Percentiles rank a stretch among this genome's conserved stretches.
Evolutionary conservation across 2,797 vertebrate species (phyloP).

Genomic region (Falco columbarius): DNA sequence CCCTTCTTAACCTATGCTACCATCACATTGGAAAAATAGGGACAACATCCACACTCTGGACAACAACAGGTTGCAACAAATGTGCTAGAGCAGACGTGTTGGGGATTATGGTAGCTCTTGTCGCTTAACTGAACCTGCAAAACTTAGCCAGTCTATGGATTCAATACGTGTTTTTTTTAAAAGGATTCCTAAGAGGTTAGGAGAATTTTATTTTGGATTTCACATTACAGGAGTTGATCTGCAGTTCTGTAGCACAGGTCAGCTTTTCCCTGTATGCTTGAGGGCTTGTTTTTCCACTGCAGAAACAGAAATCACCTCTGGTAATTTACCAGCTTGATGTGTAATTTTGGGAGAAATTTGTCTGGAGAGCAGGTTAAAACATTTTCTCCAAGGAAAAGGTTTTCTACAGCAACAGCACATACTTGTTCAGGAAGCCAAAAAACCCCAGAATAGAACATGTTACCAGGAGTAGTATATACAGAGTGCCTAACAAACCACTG

Average conservation of each 20-base stretch:
- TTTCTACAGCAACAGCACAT: neutral
- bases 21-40: accelerated
- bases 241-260: neutral
- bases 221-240: neutral
- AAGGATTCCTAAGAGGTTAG: neutral
- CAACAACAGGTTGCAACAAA: neutral
- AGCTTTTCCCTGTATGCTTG: neutral
- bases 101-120: neutral
- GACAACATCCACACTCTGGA: accelerated
- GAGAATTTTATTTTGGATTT: neutral
- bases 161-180: neutral
- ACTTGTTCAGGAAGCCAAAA: neutral
- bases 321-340: neutral
- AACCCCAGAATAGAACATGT: neutral
- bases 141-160: neutral
- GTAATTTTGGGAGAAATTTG: neutral
- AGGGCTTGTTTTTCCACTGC: neutral
- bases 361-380: neutral
- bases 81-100: accelerated
- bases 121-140: neutral
- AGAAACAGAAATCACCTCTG: neutral
- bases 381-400: neutral
- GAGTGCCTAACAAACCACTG: neutral
- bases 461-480: neutral
- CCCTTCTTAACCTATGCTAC: neutral